phyloP scores from a whole-genome alignment of 2,113 vertebrate genomes.

The Typhlomys cinereus region DNA sequence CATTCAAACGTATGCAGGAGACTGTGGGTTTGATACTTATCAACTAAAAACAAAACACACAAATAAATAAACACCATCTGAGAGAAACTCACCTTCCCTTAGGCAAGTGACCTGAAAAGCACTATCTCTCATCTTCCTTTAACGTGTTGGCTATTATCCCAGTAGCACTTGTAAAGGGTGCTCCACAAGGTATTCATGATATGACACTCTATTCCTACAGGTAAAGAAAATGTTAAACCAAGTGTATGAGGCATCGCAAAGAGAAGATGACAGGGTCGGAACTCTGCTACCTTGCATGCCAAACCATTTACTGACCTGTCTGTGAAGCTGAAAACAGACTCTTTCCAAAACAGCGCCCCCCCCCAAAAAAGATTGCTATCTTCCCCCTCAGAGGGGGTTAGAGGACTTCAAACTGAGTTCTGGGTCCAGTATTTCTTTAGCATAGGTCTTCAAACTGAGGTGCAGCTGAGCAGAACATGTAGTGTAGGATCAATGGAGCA shows the following conservation, averaged over 20 bases:
- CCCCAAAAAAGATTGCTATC: background rate
- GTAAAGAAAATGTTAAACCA: background rate
- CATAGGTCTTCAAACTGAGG: conserved; percentile 18
- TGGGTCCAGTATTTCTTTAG: conserved; percentile 9
- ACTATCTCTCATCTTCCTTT: background rate
- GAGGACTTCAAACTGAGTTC: background rate
- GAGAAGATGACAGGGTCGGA: background rate
- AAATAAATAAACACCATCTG: background rate
- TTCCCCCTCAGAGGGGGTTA: background rate
- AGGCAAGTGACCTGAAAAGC: background rate
- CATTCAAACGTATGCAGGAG: background rate
- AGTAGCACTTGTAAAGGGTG: background rate
- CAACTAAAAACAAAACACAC: background rate
- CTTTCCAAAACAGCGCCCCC: background rate
- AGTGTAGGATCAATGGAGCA: background rate
- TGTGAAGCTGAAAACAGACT: background rate
- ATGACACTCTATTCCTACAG: background rate
- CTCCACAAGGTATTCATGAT: background rate
- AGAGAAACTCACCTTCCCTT: background rate
- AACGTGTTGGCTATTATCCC: background rate
- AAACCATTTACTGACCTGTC: background rate
- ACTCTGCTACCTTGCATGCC: background rate
- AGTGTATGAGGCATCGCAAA: background rate
- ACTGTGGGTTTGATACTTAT: background rate
- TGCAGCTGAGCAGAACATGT: background rate